These are phyloP conservation scores for Drosophila anomalata DNA, from an alignment of 2,888 invertebrate genomes.

Conservation along the genomic window DNA sequence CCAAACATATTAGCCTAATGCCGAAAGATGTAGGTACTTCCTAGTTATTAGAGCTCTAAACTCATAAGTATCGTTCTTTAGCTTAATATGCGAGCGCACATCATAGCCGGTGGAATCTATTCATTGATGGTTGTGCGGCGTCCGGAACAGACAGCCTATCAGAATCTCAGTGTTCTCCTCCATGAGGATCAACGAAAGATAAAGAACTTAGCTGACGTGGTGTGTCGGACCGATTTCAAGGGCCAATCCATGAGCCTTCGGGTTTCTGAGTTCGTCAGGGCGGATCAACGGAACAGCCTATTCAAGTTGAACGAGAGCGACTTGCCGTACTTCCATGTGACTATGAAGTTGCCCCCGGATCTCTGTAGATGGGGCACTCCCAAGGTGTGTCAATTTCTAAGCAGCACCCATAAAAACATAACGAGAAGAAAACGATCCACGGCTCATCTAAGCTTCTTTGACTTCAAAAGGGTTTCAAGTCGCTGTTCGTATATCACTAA, in stretches of 20 bases:
- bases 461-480: background rate
- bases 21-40: slow-evolving; percentile 65
- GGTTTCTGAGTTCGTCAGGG: background rate
- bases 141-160: slow-evolving; percentile 58
- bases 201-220: no score
- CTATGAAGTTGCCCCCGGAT: slow-evolving; percentile 65
- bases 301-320: slow-evolving; percentile 36
- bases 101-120: slow-evolving; percentile 80
- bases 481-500: no score
- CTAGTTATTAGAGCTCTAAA: background rate
- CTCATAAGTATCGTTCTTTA: slow-evolving; percentile 19
- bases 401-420: background rate
- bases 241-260: background rate
- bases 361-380: slow-evolving; percentile 78
- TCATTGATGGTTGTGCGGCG: slow-evolving; percentile 72
- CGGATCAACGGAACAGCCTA: no score
- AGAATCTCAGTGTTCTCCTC: slow-evolving; percentile 72
- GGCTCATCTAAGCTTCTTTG: background rate
- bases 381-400: slow-evolving; percentile 67
- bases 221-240: slow-evolving; percentile 14
- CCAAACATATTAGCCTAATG: background rate
- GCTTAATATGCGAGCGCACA: slow-evolving; percentile 77
- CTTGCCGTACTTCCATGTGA: slow-evolving; percentile 70
- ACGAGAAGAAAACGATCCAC: no score
- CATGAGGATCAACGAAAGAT: slow-evolving; percentile 52